phyloP scores from a whole-genome alignment of 2,113 vertebrate genomes.

The Erpornis zantholeuca region DNA sequence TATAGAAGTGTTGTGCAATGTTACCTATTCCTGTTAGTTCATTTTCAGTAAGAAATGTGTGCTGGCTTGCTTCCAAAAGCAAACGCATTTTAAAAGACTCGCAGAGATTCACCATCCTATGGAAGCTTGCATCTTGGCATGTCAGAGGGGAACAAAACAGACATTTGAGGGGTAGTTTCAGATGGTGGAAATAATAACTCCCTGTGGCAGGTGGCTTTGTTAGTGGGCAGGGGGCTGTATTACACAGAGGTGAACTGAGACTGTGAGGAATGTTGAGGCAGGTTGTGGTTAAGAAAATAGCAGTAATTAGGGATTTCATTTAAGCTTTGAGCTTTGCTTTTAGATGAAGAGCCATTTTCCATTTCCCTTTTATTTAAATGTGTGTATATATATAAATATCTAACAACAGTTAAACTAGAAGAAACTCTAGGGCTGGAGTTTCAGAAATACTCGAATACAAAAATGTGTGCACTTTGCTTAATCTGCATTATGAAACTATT shows the following conservation, averaged over 20 bases:
- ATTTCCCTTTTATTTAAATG: conserved; percentile 21
- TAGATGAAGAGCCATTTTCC: neutral
- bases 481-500: neutral
- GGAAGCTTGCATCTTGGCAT: neutral
- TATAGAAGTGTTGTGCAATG: neutral
- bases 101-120: neutral
- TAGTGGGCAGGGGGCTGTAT: neutral
- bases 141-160: neutral
- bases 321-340: neutral
- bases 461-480: neutral
- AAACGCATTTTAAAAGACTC: neutral
- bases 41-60: neutral
- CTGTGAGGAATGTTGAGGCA: neutral
- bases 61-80: neutral
- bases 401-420: conserved; percentile 11
- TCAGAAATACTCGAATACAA: neutral
- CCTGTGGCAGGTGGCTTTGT: neutral
- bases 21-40: neutral
- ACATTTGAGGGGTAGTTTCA: neutral
- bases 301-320: neutral
- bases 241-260: neutral
- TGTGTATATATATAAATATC: neutral
- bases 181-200: neutral
- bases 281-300: neutral
- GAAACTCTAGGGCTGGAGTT: neutral